phyloP scores from a whole-genome alignment of 2,888 invertebrate genomes.

The Harmothoe impar region DNA sequence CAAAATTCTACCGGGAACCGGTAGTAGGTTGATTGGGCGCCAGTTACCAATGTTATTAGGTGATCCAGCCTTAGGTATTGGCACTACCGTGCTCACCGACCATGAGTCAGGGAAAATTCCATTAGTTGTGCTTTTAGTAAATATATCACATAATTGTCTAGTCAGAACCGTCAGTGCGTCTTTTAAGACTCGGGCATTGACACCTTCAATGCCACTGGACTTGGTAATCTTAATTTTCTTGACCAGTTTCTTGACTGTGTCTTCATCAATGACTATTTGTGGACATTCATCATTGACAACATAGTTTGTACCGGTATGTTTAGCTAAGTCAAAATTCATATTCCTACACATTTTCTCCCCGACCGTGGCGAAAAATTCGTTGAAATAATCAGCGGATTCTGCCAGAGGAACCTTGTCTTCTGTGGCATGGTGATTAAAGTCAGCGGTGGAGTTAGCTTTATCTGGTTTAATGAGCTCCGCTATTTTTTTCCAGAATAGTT shows the following conservation, averaged over 20 bases:
- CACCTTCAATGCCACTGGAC: background rate
- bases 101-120: background rate
- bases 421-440: no score
- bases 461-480: no score
- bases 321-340: no score
- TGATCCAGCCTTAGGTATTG: background rate
- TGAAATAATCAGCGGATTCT: no score
- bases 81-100: background rate
- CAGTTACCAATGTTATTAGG: background rate
- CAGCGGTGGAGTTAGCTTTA: no score
- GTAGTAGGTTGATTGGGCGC: background rate
- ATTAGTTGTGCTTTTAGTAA: background rate
- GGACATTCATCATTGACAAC: no score
- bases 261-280: background rate
- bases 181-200: background rate
- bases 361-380: no score
- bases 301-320: no score
- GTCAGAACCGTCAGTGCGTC: background rate
- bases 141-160: background rate
- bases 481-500: no score
- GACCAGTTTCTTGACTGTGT: background rate
- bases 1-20: background rate
- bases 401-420: no score
- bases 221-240: background rate
- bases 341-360: no score